Base-by-base conservation (phyloP, 2,113 vertebrate genomes). In the Bos taurus region DNA sequence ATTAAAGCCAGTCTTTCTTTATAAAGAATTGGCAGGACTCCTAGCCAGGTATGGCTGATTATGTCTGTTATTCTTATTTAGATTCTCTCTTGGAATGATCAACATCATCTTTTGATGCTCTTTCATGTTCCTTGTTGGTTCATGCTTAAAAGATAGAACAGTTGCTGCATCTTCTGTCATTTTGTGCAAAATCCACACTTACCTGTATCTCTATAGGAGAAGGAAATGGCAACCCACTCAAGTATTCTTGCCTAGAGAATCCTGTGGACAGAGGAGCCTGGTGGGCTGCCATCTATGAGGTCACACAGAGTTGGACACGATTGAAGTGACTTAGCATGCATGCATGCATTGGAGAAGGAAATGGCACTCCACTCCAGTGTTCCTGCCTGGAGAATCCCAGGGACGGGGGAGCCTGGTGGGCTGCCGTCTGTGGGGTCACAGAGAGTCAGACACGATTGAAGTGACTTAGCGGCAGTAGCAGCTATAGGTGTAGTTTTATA, bases 301-400 rank as follows among this genome's bases (percentile, higher is more conserved):
- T 64, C 15, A 0, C 62, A 64, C 62, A 64, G 62, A 64, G 62
- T 64, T 0, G 1, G 62, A n/a, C 7, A n/a, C 0, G 7, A n/a
- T 16, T 64, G 62, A 64, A 19, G 15, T 0, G 0, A 17, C 62
- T 64, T 64, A 64, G 62, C 15, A n/a, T 16, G 15, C 62, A 64
- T n/a, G 33, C 62, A 6, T n/a, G 7, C 62, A 67, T 67, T 67
- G 62, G 62, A 64, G 30, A 33, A 64, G 30, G 15, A 17, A 67
- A n/a, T n/a, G 62, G 62, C 33, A 67, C 10, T 33, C 33, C 33
- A 67, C 33, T n/a, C 62, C 64, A 36, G 64, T 71, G 4, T 71
- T 36, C 64, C 2, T 67, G 33, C n/a, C 64, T 71, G 64, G 64
- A 36, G 64, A 71, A 71, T 36, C 64, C 64, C n/a, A 36, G n/a